Base-by-base conservation (phyloP, 2,888 invertebrate genomes). In the Himalopsyche anomala region DNA sequence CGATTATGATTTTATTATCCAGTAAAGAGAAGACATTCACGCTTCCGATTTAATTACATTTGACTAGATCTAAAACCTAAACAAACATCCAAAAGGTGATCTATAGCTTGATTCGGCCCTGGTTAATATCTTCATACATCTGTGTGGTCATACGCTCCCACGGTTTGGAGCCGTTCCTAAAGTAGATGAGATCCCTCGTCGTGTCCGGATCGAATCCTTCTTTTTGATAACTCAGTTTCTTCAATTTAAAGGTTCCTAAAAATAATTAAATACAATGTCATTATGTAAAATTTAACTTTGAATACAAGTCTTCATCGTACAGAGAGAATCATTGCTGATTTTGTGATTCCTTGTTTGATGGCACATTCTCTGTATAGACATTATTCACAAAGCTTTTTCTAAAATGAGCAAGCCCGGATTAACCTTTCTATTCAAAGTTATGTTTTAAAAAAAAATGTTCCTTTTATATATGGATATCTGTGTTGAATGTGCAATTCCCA, bases 231-330 rank as follows among this genome's bases (percentile, higher is more conserved):
- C 97, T 96, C 5, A 95, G 94, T 91, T 99, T 99, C 92, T 97
- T 97, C 89, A 99, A 91, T 92, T 99, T 99, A 91, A 97, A 99
- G 0, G 99, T 99, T 81, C 96, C 97, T 93, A 94, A 91, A 90
- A 28, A 38, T 62, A n/a, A 17, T 51, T 36, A 62, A 51, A 45
- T 2, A 42, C 17, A 17, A 40, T 80, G 40, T 40, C 15, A 15
- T 40, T 42, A 40, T 11, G 40, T 12, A 40, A 80, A 11, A n/a
- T 80, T 11, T 5, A 28, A 28, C 28, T 1, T 28, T 28, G 28
- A 28, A 28, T 28, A 28, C 28, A 28, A 28, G 28, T 28, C n/a
- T n/a, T n/a, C n/a, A n/a, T n/a, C 28, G 2, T 28, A 28, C 28
- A 0, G 28, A 28, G 28, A 28, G 28, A n/a, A n/a, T n/a, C n/a